Evolutionary conservation across 2,888 invertebrate genomes (phyloP).

Genomic region (Cephus pulcher): DNA sequence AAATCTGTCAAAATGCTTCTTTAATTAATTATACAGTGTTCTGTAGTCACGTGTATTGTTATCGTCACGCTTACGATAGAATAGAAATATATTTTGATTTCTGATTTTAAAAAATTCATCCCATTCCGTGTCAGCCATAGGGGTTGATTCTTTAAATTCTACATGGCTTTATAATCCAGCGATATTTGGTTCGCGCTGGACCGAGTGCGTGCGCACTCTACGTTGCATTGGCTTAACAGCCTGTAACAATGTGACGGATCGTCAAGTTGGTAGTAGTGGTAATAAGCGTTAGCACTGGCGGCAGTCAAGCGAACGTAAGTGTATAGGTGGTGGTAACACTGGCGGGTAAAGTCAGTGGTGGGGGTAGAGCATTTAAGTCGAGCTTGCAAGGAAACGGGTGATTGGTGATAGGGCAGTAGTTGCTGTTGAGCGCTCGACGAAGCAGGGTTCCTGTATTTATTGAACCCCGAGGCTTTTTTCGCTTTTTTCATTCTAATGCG

Average conservation of each 20-base stretch:
- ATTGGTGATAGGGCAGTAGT: slow-evolving; percentile 55
- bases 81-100: background rate
- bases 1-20: too few species aligned
- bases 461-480: background rate
- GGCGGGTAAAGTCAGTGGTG: slow-evolving; percentile 3
- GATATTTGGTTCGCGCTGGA: background rate
- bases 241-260: background rate
- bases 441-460: slow-evolving; percentile 8
- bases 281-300: background rate
- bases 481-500: background rate
- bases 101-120: background rate
- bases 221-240: background rate
- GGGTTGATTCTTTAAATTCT: background rate
- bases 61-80: too few species aligned
- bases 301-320: background rate
- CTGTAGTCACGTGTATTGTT: too few species aligned
- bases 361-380: slow-evolving; percentile 61
- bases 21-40: too few species aligned
- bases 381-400: slow-evolving; percentile 68
- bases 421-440: slow-evolving; percentile 33
- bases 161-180: background rate
- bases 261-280: background rate
- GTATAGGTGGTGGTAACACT: background rate
- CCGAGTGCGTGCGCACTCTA: slow-evolving; percentile 4
- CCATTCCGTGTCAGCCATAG: background rate